Percentiles rank a stretch among this genome's conserved stretches.
Evolutionary conservation across 1,140 invertebrate genomes (phyloP).

Genomic region (Drosophila ambigua): DNA sequence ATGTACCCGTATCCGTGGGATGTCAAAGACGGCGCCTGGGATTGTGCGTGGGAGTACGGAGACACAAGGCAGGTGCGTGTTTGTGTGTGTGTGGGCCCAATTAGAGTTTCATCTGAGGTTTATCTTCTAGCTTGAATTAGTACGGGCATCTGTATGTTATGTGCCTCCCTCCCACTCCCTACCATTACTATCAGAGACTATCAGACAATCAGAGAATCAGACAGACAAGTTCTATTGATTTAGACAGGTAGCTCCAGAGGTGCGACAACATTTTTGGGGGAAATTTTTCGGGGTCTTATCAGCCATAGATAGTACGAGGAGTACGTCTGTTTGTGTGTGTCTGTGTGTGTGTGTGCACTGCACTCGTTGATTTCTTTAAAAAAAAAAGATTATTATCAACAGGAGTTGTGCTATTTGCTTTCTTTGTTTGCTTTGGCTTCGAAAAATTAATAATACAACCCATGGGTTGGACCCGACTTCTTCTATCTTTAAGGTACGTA

Average conservation of each 20-base stretch:
- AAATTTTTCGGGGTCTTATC: conserved; percentile 39
- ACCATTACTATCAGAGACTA: too few relatives aligned
- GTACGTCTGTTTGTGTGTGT: neutral
- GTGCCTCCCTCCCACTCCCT: neutral
- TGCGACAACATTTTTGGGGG: conserved; percentile 34
- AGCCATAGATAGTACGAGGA: conserved; percentile 40
- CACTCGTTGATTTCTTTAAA: conserved; percentile 55
- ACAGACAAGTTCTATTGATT: conserved; percentile 44
- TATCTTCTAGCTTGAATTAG: conserved; percentile 31
- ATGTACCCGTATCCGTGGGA: conserved; percentile 32
- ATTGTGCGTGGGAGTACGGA: neutral
- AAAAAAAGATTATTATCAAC: conserved; percentile 45
- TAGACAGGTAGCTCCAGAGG: conserved; percentile 47
- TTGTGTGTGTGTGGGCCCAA: conserved; percentile 38
- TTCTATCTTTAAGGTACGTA: conserved; percentile 37
- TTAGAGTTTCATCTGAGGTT: conserved; percentile 35
- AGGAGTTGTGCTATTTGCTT: conserved; percentile 41
- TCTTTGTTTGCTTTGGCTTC: conserved; percentile 51
- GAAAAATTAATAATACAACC: conserved; percentile 49
- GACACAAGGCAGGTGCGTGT: conserved; percentile 11
- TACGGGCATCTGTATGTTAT: conserved; percentile 12
- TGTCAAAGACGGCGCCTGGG: conserved; percentile 34
- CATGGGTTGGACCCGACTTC: conserved; percentile 10
- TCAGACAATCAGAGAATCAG: too few relatives aligned
- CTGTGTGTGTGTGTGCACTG: conserved; percentile 42